phyloP scores from a whole-genome alignment of 2,113 vertebrate genomes.

The Anthoscopus minutus region DNA sequence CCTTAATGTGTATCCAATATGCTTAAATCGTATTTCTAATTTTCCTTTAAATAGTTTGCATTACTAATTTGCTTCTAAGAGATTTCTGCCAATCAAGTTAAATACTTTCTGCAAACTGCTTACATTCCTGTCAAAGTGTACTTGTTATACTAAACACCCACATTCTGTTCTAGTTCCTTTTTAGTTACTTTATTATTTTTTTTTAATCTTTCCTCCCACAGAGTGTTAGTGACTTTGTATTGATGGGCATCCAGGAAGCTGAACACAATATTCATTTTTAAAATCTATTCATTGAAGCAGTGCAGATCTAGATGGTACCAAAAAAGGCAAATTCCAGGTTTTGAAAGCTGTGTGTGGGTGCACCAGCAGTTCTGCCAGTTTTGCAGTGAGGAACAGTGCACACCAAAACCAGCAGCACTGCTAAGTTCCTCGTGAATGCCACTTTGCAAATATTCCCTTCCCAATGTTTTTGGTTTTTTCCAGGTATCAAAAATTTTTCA shows the following conservation, averaged over 20 bases:
- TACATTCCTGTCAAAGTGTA: neutral
- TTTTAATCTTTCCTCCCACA: neutral
- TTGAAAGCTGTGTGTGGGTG: neutral
- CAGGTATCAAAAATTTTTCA: neutral
- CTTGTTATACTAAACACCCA: conserved; percentile 25
- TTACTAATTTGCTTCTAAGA: conserved; percentile 52
- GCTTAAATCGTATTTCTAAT: conserved; percentile 59
- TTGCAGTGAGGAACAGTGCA: fast-evolving
- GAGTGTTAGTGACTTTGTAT: neutral
- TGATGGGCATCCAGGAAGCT: neutral
- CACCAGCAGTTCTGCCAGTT: neutral
- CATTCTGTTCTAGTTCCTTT: conserved; percentile 14
- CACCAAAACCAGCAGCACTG: neutral
- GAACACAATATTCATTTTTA: neutral
- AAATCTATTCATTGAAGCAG: neutral
- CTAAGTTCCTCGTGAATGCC: neutral
- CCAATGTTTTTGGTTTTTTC: neutral
- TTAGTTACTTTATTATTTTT: neutral
- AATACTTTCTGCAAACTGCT: conserved; percentile 29
- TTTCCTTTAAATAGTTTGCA: conserved; percentile 63
- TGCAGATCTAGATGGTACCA: neutral
- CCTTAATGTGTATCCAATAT: conserved; percentile 59
- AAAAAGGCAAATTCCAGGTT: neutral
- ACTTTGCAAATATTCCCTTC: neutral
- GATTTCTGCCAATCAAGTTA: conserved; percentile 59